Conservation (phyloP, 2,888 invertebrate genomes). For the Zaprionus obscuricornis region DNA sequence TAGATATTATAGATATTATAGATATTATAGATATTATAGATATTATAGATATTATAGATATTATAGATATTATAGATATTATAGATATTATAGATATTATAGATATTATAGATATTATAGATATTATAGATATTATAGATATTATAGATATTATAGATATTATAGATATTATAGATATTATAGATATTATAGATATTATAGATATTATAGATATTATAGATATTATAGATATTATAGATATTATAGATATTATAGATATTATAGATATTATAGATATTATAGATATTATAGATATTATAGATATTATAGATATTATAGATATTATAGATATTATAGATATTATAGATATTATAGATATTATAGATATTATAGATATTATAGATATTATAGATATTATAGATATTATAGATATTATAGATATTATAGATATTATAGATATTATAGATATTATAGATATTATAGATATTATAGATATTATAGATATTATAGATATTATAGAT, state of each 20-base stretch:
- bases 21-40: neutral
- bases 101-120: neutral
- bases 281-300: neutral
- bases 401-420: too few relatives aligned
- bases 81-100: neutral
- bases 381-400: too few relatives aligned
- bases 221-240: neutral
- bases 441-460: too few relatives aligned
- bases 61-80: neutral
- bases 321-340: neutral
- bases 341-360: neutral
- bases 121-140: neutral
- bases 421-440: too few relatives aligned
- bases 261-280: neutral
- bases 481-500: too few relatives aligned
- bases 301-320: neutral
- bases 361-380: neutral
- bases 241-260: neutral
- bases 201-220: neutral
- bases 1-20: neutral
- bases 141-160: neutral
- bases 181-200: neutral
- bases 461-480: too few relatives aligned
- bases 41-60: neutral
- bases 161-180: neutral